Evolutionary conservation across 2,888 invertebrate genomes (phyloP).

Genomic region (Lepeophtheirus nordmannii): DNA sequence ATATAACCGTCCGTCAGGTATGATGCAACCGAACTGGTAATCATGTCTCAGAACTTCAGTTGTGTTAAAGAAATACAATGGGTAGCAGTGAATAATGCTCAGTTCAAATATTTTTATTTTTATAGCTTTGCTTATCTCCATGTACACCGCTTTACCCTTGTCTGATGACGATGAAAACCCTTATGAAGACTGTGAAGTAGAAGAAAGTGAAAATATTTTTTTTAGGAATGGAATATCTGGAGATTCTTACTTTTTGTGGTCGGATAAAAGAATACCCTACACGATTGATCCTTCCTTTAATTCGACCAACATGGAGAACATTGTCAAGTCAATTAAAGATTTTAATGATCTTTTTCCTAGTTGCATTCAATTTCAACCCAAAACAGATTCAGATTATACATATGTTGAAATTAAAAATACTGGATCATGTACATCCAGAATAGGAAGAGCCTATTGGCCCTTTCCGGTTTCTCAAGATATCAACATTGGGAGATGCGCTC

Average conservation of each 20-base stretch:
- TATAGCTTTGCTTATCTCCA: too few species aligned
- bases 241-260: conserved; percentile 13
- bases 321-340: background rate
- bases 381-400: background rate
- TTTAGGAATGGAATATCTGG: background rate
- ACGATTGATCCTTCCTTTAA: background rate
- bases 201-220: too few species aligned
- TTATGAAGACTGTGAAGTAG: too few species aligned
- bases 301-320: background rate
- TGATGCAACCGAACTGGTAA: too few species aligned
- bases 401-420: conserved; percentile 9
- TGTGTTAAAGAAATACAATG: too few species aligned
- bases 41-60: too few species aligned
- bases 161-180: too few species aligned
- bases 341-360: conserved; percentile 9
- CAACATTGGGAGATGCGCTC: conserved; percentile 5
- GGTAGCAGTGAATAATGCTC: too few species aligned
- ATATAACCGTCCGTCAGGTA: too few species aligned
- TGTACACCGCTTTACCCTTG: too few species aligned
- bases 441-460: conserved; percentile 21
- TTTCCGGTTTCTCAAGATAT: conserved; percentile 20
- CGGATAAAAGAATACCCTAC: background rate
- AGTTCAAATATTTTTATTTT: too few species aligned
- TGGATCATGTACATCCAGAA: conserved; percentile 2
- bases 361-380: conserved; percentile 10